Base-by-base conservation (phyloP, 2,888 invertebrate genomes). In the Frankliniella fusca region DNA sequence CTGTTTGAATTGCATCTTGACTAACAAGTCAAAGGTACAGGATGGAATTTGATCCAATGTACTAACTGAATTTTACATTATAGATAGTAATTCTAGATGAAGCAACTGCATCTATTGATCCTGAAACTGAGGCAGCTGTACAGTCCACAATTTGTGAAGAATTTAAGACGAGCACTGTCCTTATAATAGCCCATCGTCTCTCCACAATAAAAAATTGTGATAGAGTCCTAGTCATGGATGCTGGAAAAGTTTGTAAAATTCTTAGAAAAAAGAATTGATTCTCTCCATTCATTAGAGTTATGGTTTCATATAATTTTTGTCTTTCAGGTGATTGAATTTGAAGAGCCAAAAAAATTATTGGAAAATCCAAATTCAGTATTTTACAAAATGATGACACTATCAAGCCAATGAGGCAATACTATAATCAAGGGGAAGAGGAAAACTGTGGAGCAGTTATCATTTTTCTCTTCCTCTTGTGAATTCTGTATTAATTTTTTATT, bases 121-220 rank as follows among this genome's bases (percentile, higher is more conserved):
- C 89, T 1, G 90, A 90, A 85, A 91, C 91, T n/a, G 91, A 92
- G 85, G 85, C 87, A n/a, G 87, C 89, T 7, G 89, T 92, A 38
- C 91, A 91, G 84, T 86, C 85, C 81, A 89, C 90, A 0, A 88
- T 92, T 80, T 88, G 89, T 80, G 87, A 89, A 49, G 89, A 89
- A 65, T 92, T 92, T 85, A 86, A 86, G 7, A 87, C 90, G 76
- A 90, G 90, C 85, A 92, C 92, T 0, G 89, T 92, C 82, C 85
- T 92, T n/a, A 90, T 90, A 61, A 91, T 93, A 85, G 92, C 92
- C 15, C 92, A 92, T 86, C 87, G 92, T 82, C 86, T 92, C n/a
- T 89, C 90, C 85, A 91, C 91, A 20, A 90, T 92, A 20, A 86
- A 89, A 70, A 86, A 87, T 5, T 90, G 90, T 86, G 89, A 91